Evolutionary conservation across 2,113 vertebrate genomes (phyloP), one percentile per base, ranked within the genome.

Genomic region (Atherinomorus stipes): DNA sequence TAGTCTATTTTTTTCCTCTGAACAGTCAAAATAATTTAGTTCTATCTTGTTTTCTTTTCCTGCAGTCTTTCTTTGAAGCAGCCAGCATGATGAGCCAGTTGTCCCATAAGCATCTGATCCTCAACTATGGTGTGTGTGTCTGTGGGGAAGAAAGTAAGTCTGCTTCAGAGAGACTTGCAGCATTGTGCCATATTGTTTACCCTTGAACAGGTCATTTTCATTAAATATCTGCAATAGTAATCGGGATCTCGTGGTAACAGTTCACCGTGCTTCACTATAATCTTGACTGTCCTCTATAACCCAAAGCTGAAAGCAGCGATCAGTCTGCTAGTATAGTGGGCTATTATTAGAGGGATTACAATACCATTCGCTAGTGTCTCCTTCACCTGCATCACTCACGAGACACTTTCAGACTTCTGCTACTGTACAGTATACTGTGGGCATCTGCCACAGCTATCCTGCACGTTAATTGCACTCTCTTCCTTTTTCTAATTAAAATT

Each of bases 71-170:
- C 92, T 99, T 98, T 91, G 98, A 99, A 92, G 97, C 98, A 31
- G 98, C 98, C 87, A 99, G 98, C 90, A 98, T 99, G 97, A 99
- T 99, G 97, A 99, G 96, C 87, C 97, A 99, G 88, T 94, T 99
- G 83, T 99, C 97, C 78, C 96, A 99, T 75, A 98, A 97, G 80
- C 96, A 99, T 85, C 88, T 99, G 88, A 93, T 99, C 84, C 94
- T 99, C 61, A 99, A 96, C 93, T 99, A 99, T 25, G 98, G 98
- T 23, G 96, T 99, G 51, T 99, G 98, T 19, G 98, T 99, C 58
- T 98, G 95, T 59, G 96, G 96, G 80, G 98, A 99, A 23, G 97
- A 99, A 44, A 97, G 98, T 99, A 92, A 97, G 98, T 97, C 23
- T 3, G 21, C 18, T 37, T 26, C n/a, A 19, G 12, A 72, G 26